Evolutionary conservation across 2,888 invertebrate genomes (phyloP), one percentile per base, ranked within the genome.

Genomic region (Gari tellinella): DNA sequence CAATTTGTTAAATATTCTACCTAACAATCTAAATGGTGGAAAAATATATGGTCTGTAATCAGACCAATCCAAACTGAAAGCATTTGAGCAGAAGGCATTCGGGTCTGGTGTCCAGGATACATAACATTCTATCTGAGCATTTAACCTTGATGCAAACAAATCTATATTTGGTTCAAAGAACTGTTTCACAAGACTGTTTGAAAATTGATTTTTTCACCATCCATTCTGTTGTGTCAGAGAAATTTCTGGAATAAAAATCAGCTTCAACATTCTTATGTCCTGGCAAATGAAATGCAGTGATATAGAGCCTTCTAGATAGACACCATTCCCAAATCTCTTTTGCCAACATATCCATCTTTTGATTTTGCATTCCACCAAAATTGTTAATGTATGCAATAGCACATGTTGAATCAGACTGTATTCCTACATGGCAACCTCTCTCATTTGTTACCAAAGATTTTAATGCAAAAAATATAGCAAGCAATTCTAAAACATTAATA

Each of bases 191-290:
- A 1, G 65, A 7, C 26, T 65, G 23, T 0, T n/a, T 8, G 23
- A 68, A 67, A 53, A 69, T 66, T 10, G 58, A 17, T 40, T 17
- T 26, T 51, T 76, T 69, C 17, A 76, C 43, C 56, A 58, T 65
- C 80, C 80, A 80, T n/a, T 72, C 72, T 12, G 69, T 69, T 14
- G 62, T 51, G 21, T 72, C 68, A 3, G 63, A 64, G 53, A 75
- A 68, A 43, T 72, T 60, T 41, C 75, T 67, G 14, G 75, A 72
- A 31, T 25, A 64, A 31, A 49, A 68, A 68, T 76, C 75, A 31
- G 72, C 72, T n/a, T n/a, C n/a, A 23, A 17, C 37, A 63, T 75
- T 70, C n/a, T 37, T 15, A 23, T 10, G 31, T 31, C 66, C 66
- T n/a, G 62, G 43, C 4, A 66, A 14, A 49, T 66, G 46, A 10